A percentile compares a stretch with the other conserved stretches of the same genome.
phyloP scores from a whole-genome alignment of 2,113 vertebrate species.

The Heterocephalus glaber region DNA sequence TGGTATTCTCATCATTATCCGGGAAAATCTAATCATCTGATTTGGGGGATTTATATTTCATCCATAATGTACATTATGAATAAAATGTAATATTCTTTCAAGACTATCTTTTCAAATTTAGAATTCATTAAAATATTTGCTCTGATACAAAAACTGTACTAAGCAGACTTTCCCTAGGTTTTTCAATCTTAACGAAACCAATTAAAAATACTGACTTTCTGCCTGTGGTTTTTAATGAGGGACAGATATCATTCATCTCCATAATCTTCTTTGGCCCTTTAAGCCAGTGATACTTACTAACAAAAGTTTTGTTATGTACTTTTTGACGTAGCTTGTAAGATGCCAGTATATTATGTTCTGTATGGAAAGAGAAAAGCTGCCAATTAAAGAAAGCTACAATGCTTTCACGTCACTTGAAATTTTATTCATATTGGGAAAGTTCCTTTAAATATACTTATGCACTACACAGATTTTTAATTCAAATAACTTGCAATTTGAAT shows the following conservation, averaged over 20 bases:
- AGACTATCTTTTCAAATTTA: not conserved
- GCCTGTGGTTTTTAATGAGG: not conserved
- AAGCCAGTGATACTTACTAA: not conserved
- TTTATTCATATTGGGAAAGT: slow-evolving; percentile 38
- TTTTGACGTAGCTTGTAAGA: not conserved
- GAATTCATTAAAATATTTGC: not conserved
- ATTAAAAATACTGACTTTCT: slow-evolving; percentile 56
- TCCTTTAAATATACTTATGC: not conserved
- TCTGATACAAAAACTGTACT: not conserved
- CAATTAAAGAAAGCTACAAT: not conserved
- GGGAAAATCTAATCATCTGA: slow-evolving; percentile 15
- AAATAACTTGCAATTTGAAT: not conserved
- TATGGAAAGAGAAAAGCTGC: slow-evolving; percentile 27
- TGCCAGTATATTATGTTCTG: not conserved
- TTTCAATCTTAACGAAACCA: not conserved
- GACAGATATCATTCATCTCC: not conserved
- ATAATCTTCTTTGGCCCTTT: not conserved
- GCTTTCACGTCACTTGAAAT: not conserved
- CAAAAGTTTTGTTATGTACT: not conserved
- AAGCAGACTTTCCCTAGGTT: slow-evolving; percentile 1
- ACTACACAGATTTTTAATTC: not conserved
- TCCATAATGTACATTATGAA: slow-evolving; percentile 1
- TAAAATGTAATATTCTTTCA: slow-evolving; percentile 16
- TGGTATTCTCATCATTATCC: slow-evolving; percentile 64
- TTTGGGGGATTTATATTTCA: slow-evolving; percentile 45